Evolutionary conservation across 2,888 invertebrate species (phyloP).

Genomic region (Apotomis betuletana): DNA sequence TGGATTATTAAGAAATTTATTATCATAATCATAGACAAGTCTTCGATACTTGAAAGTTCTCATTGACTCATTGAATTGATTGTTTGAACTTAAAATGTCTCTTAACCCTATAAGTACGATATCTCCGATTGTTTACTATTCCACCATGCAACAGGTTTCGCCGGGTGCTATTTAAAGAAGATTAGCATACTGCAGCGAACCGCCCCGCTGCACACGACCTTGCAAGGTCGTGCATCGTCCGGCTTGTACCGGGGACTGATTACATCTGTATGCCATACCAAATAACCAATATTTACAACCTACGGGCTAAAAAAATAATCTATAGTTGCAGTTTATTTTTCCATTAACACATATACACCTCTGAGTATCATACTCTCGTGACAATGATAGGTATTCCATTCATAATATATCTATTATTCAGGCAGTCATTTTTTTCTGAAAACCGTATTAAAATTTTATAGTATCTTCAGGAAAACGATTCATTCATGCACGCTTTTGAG

Average conservation of each 20-base stretch:
- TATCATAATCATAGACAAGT: too few relatives aligned
- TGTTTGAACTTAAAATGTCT: too few relatives aligned
- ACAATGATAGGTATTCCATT: neutral
- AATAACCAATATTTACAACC: too few relatives aligned
- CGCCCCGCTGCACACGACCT: constrained; percentile 43
- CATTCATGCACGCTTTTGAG: neutral
- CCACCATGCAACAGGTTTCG: constrained; percentile 2
- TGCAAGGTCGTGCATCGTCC: constrained; percentile 44
- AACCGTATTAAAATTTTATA: neutral
- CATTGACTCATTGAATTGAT: too few relatives aligned
- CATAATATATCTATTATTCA: too few relatives aligned
- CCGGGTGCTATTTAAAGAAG: constrained; percentile 19
- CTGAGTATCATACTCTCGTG: neutral
- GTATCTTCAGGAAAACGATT: neutral
- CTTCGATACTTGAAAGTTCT: too few relatives aligned
- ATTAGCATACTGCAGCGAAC: constrained; percentile 36
- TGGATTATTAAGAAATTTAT: too few relatives aligned
- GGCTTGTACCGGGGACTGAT: constrained; percentile 6
- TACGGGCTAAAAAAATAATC: too few relatives aligned
- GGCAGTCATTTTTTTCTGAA: neutral
- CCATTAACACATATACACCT: too few relatives aligned
- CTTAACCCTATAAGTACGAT: too few relatives aligned
- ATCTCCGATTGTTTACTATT: neutral
- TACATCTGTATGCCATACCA: neutral
- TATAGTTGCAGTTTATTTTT: too few relatives aligned